These are phyloP conservation scores for Synanceia verrucosa DNA, from an alignment of 2,797 vertebrate species.

Conservation along the genomic window DNA sequence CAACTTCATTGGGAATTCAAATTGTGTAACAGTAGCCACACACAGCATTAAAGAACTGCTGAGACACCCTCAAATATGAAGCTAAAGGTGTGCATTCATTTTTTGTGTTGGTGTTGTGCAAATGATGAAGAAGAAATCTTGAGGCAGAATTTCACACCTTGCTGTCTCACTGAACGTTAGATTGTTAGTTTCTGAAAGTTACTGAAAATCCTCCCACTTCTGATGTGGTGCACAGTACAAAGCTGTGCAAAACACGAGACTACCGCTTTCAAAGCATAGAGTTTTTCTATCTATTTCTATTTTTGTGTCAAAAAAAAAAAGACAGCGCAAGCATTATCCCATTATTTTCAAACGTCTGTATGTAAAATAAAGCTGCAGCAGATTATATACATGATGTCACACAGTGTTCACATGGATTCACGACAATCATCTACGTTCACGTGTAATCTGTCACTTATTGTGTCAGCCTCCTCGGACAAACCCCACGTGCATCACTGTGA, in stretches of 20 bases:
- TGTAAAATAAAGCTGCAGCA: background rate
- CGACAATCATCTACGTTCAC: slow-evolving; percentile 53
- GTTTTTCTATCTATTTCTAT: too few species aligned
- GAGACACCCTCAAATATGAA: background rate
- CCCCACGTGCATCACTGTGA: background rate
- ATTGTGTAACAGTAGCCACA: too few species aligned
- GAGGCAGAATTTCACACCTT: background rate
- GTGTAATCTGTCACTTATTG: slow-evolving; percentile 64
- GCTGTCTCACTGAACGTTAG: background rate
- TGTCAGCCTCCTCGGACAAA: slow-evolving; percentile 16
- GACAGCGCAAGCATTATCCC: too few species aligned
- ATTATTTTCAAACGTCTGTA: too few species aligned
- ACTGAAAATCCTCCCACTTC: background rate
- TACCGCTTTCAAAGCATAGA: too few species aligned
- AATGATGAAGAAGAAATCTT: background rate
- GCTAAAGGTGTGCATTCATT: background rate
- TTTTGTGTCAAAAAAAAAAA: too few species aligned
- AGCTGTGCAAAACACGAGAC: background rate
- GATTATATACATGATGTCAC: background rate
- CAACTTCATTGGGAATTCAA: background rate
- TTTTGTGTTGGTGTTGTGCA: background rate
- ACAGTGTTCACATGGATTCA: background rate
- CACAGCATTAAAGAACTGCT: too few species aligned
- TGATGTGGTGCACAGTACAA: background rate
- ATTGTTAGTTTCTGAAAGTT: background rate